Evolutionary conservation across 2,888 invertebrate species (phyloP).

Genomic region (Lathronympha strigana): DNA sequence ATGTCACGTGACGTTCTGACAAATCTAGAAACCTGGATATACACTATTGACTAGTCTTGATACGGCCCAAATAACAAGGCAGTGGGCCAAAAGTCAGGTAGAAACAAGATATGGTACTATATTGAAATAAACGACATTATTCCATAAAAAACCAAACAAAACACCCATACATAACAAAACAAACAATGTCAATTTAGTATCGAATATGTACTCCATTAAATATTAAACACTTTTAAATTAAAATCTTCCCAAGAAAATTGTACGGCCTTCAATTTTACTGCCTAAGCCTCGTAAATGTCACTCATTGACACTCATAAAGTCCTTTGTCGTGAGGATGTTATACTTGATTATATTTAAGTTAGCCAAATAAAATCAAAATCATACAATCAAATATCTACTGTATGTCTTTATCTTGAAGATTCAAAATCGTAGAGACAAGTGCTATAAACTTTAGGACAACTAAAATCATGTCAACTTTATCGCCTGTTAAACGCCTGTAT

Average conservation of each 20-base stretch:
- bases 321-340: conserved; percentile 53
- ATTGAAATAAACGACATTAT: neutral
- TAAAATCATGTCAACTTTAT: conserved; percentile 36
- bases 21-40: too few species aligned
- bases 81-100: neutral
- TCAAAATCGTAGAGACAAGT: neutral
- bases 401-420: neutral
- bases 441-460: neutral
- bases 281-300: conserved; percentile 18
- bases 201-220: conserved; percentile 10
- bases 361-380: neutral
- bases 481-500: conserved; percentile 55
- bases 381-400: neutral
- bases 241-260: conserved; percentile 12
- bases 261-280: conserved; percentile 20
- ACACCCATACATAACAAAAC: too few species aligned
- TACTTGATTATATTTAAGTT: conserved; percentile 1
- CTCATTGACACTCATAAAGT: conserved; percentile 56
- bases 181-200: neutral
- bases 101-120: neutral
- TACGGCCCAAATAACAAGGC: neutral
- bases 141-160: too few species aligned
- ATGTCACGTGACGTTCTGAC: too few species aligned
- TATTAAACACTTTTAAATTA: conserved; percentile 33
- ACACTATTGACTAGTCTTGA: neutral